These are phyloP conservation scores for Anthophora plumipes DNA, from an alignment of 2,888 invertebrate species.

Conservation along the genomic window DNA sequence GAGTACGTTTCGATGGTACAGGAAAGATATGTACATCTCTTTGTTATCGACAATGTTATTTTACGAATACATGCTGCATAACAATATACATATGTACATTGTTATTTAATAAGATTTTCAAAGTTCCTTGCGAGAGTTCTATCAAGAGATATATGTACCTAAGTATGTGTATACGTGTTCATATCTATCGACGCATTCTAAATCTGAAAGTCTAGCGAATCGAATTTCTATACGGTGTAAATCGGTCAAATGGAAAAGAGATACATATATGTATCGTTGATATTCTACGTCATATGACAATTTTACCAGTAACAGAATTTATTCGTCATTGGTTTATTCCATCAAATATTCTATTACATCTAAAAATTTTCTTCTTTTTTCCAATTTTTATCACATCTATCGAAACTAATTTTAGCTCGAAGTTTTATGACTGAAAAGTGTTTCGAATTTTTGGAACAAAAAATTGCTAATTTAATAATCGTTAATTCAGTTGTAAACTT, in stretches of 20 bases:
- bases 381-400: background rate
- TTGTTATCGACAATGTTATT: background rate
- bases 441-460: background rate
- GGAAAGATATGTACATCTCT: background rate
- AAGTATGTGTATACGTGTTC: no score
- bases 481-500: no score
- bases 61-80: no score
- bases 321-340: background rate
- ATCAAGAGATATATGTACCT: background rate
- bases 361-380: background rate
- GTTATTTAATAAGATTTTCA: constrained; percentile 3
- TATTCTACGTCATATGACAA: background rate
- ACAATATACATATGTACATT: background rate
- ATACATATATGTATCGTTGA: background rate
- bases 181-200: background rate
- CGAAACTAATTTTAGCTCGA: background rate
- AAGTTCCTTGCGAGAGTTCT: background rate
- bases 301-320: background rate
- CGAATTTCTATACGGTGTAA: background rate
- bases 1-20: no score
- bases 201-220: background rate
- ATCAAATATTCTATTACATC: background rate
- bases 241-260: constrained; percentile 6
- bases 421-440: background rate
- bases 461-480: no score